Evolutionary conservation across 2,888 invertebrate species (phyloP).

Genomic region (Griposia aprilina): DNA sequence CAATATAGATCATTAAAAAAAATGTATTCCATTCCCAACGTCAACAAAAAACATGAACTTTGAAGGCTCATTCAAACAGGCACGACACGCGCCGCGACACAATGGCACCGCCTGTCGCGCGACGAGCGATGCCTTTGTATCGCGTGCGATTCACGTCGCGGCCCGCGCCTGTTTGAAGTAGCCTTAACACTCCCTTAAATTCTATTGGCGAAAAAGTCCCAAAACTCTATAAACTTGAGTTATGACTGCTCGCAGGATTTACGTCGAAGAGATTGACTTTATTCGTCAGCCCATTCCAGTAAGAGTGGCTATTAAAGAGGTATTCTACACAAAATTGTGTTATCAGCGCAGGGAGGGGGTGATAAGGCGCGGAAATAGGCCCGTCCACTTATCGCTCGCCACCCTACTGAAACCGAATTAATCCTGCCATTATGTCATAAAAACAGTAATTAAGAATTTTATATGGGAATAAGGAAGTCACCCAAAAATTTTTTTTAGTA

Average conservation of each 20-base stretch:
- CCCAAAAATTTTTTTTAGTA: slow-evolving; percentile 1
- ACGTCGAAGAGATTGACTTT: slow-evolving; percentile 86
- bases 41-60: slow-evolving; percentile 72
- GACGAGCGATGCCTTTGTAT: too few relatives aligned
- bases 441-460: slow-evolving; percentile 59
- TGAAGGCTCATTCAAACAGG: too few relatives aligned
- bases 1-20: slow-evolving; percentile 23
- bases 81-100: too few relatives aligned
- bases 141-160: too few relatives aligned
- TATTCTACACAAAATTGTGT: slow-evolving; percentile 82
- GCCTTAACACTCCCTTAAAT: slow-evolving; percentile 73
- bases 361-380: slow-evolving; percentile 79
- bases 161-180: too few relatives aligned
- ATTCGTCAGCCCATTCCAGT: slow-evolving; percentile 85
- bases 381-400: slow-evolving; percentile 76
- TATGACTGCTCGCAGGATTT: slow-evolving; percentile 85
- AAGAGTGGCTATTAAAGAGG: slow-evolving; percentile 83
- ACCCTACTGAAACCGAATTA: slow-evolving; percentile 71
- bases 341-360: slow-evolving; percentile 75
- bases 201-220: slow-evolving; percentile 74
- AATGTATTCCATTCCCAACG: slow-evolving; percentile 43
- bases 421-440: slow-evolving; percentile 70
- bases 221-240: slow-evolving; percentile 87
- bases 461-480: slow-evolving; percentile 9
- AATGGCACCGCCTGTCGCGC: too few relatives aligned